Evolutionary conservation across 2,888 invertebrate genomes (phyloP), one percentile per base, ranked within the genome.

Genomic region (Augiades crinisus): DNA sequence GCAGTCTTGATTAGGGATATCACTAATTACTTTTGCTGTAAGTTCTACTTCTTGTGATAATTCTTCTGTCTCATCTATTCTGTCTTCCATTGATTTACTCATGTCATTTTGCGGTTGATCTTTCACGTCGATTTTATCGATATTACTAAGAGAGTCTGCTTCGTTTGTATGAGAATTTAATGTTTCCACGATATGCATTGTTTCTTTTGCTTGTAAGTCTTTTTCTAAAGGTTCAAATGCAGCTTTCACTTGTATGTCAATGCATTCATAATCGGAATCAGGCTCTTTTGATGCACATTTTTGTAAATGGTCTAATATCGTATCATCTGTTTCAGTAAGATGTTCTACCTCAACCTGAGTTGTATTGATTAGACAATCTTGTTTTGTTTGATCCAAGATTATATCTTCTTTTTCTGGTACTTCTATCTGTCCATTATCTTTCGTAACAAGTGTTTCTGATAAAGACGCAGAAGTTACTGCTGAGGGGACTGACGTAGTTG

Each of bases 21-120:
- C 24, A 40, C 16, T 14, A 16, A n/a, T n/a, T n/a, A n/a, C 14
- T 27, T 40, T 24, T 16, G 24, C 14, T 14, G 3, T 53, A 22
- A 63, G 62, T 30, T 57, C 60, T 47, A 51, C 58, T 41, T 56
- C 53, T 45, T 68, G 63, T 47, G 55, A 38, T 46, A 58, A 22
- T 49, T 68, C 24, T 27, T 22, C 14, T 40, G 13, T 22, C 14
- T 40, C n/a, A 1, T 27, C 40, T 14, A 14, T 8, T n/a, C 1
- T 24, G 1, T 40, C n/a, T 40, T 8, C 5, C n/a, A n/a, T n/a
- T 16, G 14, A 24, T 24, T n/a, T 12, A 24, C 4, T 16, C 12
- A 13, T 24, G 16, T 16, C 21, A 8, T n/a, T n/a, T n/a, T 14
- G 40, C 14, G 5, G 0, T 0, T 24, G 14, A 8, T 24, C 40